Base-by-base conservation (phyloP, 2,113 vertebrate genomes). In the Calidris pugnax region DNA sequence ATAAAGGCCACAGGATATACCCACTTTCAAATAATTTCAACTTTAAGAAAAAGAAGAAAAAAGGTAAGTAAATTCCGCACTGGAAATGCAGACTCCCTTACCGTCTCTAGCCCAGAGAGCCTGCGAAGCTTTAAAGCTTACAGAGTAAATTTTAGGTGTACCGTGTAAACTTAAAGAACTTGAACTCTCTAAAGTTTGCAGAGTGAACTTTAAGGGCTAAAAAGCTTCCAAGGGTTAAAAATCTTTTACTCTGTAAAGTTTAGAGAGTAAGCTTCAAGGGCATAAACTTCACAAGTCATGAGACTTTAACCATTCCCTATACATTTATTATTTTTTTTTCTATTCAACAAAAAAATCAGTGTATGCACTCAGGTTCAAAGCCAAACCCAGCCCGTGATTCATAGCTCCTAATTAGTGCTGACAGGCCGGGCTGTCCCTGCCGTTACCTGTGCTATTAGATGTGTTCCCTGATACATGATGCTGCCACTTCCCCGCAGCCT, bases 371-470 rank as follows among this genome's bases (percentile, higher is more conserved):
- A 5, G 20, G 8, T 77, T 73, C 33, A 18, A 21, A 57, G 62
- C 5, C 14, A 26, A 64, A 3, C 26, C 0, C 33, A 0, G 1
- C 0, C 27, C 4, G 0, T 57, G 50, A 14, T 55, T 59, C 41
- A 45, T 14, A 16, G 60, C 24, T 3, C 28, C 72, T 75, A 17
- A 55, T 59, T 72, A 26, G 43, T 6, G 43, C 2, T 24, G 66
- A 17, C 64, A 35, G 45, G 37, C 53, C 12, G 0, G 4, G 53
- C 1, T 45, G 39, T 1, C 14, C n/a, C 4, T n/a, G 60, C 2
- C 16, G 33, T 7, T 55, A 62, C 87, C 71, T 20, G 45, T 43
- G 30, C 75, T 26, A 3, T 33, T 11, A 50, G 80, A 21, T 15
- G 21, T 12, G 72, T 27, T 47, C 14, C 53, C 79, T 76, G 68